phyloP scores from a whole-genome alignment of 1,140 invertebrate species.

The Tenebrio molitor region DNA sequence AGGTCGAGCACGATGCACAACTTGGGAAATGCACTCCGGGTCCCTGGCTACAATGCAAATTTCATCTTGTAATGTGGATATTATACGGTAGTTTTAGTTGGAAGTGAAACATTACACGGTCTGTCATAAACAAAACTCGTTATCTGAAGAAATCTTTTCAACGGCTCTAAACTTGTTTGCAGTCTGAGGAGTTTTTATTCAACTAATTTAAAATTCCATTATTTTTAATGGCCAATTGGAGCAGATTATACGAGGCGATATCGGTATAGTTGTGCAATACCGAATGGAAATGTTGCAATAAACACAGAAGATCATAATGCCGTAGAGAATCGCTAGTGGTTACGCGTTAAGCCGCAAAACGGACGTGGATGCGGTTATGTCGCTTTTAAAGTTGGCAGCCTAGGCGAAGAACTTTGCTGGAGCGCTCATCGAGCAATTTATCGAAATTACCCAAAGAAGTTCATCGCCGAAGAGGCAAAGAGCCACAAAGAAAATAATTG shows the following conservation, averaged over 20 bases:
- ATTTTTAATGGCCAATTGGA: constrained; percentile 31
- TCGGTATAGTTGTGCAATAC: too few relatives aligned
- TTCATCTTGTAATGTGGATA: constrained; percentile 8
- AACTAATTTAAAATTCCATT: constrained; percentile 35
- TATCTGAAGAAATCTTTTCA: constrained; percentile 28
- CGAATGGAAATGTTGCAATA: too few relatives aligned
- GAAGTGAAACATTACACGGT: constrained; percentile 20
- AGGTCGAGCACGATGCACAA: background rate
- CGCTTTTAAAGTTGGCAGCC: too few relatives aligned
- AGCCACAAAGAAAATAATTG: too few relatives aligned
- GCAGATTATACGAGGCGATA: constrained; percentile 28
- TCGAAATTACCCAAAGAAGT: too few relatives aligned
- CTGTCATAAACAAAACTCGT: constrained; percentile 40
- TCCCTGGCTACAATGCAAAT: constrained; percentile 21
- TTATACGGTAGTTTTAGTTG: constrained; percentile 33
- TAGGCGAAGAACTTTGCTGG: too few relatives aligned
- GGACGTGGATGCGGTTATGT: too few relatives aligned
- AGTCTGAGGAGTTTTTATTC: constrained; percentile 15
- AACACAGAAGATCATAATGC: too few relatives aligned
- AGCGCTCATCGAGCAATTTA: too few relatives aligned
- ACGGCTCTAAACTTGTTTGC: constrained; percentile 1
- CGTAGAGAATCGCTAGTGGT: too few relatives aligned
- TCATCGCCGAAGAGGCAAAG: too few relatives aligned
- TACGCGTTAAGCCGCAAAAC: too few relatives aligned
- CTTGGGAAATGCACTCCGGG: constrained; percentile 5